Percentiles rank a stretch among this genome's conserved stretches.
Conservation (phyloP, 2,888 invertebrate genomes). For the Rotaria macrura region DNA sequence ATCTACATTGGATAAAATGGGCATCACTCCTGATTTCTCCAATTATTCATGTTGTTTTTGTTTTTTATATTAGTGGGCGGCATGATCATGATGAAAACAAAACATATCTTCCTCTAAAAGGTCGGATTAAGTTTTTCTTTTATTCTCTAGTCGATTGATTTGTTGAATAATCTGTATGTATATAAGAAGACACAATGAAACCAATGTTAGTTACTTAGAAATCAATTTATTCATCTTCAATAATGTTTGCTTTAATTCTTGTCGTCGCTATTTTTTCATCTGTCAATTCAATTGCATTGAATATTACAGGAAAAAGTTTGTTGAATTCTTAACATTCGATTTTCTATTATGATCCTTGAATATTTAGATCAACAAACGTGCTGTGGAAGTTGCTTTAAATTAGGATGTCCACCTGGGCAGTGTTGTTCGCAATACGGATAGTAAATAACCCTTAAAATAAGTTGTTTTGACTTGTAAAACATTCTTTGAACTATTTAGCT, state of each 20-base stretch:
- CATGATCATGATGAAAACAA: too few relatives aligned
- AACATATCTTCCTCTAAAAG: neutral
- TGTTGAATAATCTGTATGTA: neutral
- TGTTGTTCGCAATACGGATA: neutral
- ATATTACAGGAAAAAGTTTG: neutral
- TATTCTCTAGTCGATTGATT: neutral
- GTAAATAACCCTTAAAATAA: neutral
- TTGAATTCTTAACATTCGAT: neutral
- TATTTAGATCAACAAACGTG: neutral
- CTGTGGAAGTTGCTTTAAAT: neutral
- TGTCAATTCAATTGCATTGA: neutral
- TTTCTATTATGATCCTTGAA: neutral
- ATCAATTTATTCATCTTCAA: neutral
- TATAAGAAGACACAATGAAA: neutral
- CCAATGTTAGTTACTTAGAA: neutral
- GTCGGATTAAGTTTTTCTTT: neutral
- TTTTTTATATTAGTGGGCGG: too few relatives aligned
- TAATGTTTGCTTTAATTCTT: neutral
- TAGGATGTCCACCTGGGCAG: neutral
- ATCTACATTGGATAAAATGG: too few relatives aligned
- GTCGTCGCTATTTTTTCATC: neutral
- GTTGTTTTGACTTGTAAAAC: neutral
- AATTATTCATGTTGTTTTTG: too few relatives aligned
- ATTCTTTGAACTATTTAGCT: neutral
- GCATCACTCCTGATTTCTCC: too few relatives aligned